Evolutionary conservation across 2,797 vertebrate genomes (phyloP), one percentile per base, ranked within the genome.

Genomic region (Lophura swinhoii): DNA sequence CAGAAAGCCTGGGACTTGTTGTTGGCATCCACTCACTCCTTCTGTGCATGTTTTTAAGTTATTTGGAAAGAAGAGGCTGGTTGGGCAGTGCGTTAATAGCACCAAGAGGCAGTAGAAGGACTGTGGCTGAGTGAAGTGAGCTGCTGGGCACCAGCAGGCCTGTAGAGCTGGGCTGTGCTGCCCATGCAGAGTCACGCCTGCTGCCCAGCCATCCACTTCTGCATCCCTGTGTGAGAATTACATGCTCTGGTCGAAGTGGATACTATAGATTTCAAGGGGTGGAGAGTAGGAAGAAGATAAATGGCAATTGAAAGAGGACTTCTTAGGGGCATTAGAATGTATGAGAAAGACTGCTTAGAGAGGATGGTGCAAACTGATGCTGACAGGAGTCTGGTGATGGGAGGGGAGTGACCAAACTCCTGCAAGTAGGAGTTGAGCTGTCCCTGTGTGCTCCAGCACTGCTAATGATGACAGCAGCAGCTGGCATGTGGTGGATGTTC

Each of bases 161-260:
- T 24, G 33, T 6, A 9, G 37, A 66, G 51, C 29, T 1, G 1
- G 39, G 22, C 31, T 1, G 2, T 20, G 2, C 5, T 63, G 64
- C 10, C 3, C 2, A 1, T 39, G 39, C 7, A 1, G 29, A 23
- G 31, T 62, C 33, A 48, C 46, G 9, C 24, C 67, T 10, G 24
- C 4, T 26, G 79, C 44, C 51, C 33, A 60, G 41, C 41, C 8
- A 2, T 20, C 10, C 13, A 18, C 21, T 53, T 16, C 55, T 56
- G 22, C 23, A 39, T 31, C 24, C 28, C n/a, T 55, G 28, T 31
- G 53, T 6, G 6, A 28, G 49, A 51, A 28, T 9, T 51, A 26
- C 49, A 16, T 51, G 51, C 37, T 16, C 0, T 0, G 0, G 29
- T 9, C 11, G 5, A 28, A 28, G 11, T 26, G 43, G 10, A 14